phyloP scores from a whole-genome alignment of 2,797 vertebrate species.

The Choloepus didactylus region DNA sequence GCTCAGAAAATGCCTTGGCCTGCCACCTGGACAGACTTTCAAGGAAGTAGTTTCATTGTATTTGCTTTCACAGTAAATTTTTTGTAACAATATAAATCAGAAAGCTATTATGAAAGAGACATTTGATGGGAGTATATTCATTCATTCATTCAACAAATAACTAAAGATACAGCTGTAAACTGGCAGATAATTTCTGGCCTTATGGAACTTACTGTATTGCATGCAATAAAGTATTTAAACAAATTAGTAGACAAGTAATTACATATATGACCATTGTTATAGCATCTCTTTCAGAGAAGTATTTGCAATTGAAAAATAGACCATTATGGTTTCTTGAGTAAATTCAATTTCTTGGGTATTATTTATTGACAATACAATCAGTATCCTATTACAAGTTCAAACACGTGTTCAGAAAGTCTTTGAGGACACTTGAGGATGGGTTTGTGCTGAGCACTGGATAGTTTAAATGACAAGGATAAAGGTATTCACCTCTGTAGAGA shows the following conservation, averaged over 20 bases:
- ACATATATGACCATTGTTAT: neutral
- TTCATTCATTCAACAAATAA: slow-evolving; percentile 37
- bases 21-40: neutral
- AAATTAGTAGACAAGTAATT: slow-evolving; percentile 30
- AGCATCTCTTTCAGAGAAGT: neutral
- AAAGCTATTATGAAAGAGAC: slow-evolving; percentile 6
- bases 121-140: slow-evolving; percentile 10
- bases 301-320: neutral
- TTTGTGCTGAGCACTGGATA: neutral
- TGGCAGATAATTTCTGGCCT: neutral
- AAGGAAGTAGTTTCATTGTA: neutral
- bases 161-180: neutral
- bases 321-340: neutral
- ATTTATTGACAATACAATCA: neutral
- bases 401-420: neutral
- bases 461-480: slow-evolving; percentile 9
- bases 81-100: slow-evolving; percentile 7
- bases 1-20: neutral
- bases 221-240: slow-evolving; percentile 28
- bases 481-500: neutral
- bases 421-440: neutral
- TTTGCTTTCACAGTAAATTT: neutral
- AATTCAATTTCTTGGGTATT: neutral
- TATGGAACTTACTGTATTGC: neutral
- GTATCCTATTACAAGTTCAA: neutral